A percentile compares a stretch with the other conserved stretches of the same genome.
Evolutionary conservation across 2,888 invertebrate species (phyloP).

Genomic region (Thalpophila matura): DNA sequence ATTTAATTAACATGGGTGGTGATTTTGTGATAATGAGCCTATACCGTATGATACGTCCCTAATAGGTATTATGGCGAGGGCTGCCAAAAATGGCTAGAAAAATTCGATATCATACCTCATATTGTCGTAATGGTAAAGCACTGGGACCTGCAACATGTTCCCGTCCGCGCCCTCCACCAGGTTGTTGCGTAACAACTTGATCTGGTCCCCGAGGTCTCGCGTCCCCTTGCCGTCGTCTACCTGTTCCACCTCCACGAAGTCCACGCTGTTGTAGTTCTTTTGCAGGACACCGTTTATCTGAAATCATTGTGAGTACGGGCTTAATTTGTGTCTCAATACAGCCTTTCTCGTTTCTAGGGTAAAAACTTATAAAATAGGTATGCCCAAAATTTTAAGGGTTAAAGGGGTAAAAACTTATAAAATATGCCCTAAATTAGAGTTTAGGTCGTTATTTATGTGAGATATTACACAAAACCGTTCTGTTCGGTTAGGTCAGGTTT

Average conservation of each 20-base stretch:
- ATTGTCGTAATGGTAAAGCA: conserved; percentile 96
- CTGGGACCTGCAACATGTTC: conserved; percentile 92
- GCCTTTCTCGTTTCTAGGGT: too few species aligned
- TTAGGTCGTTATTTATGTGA: too few species aligned
- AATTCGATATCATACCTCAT: conserved; percentile 92
- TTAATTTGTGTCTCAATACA: not conserved
- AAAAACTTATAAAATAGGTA: too few species aligned
- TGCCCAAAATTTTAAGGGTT: too few species aligned
- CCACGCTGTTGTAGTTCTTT: conserved; percentile 99
- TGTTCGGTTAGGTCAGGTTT: too few species aligned
- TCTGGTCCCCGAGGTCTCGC: conserved; percentile 91
- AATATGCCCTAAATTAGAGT: too few species aligned
- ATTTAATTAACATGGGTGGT: not conserved
- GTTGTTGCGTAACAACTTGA: conserved; percentile 91
- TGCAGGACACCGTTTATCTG: conserved; percentile 93
- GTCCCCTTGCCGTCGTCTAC: conserved; percentile 93
- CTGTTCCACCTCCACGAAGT: conserved; percentile 98
- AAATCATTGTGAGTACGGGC: conserved; percentile 30
- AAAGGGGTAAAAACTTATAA: too few species aligned
- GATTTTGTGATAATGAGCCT: too few species aligned
- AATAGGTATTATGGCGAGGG: too few species aligned
- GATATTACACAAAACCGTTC: too few species aligned
- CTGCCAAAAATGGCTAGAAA: too few species aligned
- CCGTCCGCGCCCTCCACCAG: conserved; percentile 94
- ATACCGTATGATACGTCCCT: not conserved